These are phyloP conservation scores for Periophthalmodon schlosseri DNA, from an alignment of 2,113 vertebrate genomes.

Conservation along the genomic window DNA sequence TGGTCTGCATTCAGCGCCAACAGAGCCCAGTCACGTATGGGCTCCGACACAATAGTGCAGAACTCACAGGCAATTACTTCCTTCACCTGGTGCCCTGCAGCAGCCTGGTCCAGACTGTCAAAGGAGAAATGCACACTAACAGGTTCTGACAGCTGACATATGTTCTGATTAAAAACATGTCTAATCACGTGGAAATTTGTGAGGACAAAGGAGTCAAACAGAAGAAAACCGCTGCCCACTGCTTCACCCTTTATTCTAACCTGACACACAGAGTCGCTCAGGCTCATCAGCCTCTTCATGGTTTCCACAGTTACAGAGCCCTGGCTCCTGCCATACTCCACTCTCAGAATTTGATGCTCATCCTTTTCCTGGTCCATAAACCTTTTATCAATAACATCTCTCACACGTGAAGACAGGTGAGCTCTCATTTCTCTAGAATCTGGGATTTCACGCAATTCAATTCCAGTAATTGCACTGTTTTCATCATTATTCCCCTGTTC, in stretches of 20 bases:
- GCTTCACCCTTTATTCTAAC: constrained; percentile 20
- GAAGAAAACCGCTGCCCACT: constrained; percentile 22
- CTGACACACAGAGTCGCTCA: constrained; percentile 38
- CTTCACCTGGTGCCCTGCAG: background rate
- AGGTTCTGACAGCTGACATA: accelerated
- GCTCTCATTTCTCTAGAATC: accelerated
- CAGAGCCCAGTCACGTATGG: constrained; percentile 47
- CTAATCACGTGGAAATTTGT: constrained; percentile 46
- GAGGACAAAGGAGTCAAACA: constrained; percentile 33
- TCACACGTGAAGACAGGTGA: background rate
- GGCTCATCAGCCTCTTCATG: constrained; percentile 21
- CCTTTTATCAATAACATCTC: background rate
- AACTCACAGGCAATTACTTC: constrained; percentile 21
- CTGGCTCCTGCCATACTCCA: constrained; percentile 31
- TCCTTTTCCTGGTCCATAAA: background rate
- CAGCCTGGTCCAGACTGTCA: background rate
- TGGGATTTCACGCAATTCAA: background rate
- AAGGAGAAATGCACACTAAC: constrained; percentile 44
- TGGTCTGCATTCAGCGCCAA: constrained; percentile 6
- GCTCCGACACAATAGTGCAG: accelerated
- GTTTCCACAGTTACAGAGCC: constrained; percentile 21
- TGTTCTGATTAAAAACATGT: background rate
- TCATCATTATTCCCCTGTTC: background rate
- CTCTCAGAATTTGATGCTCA: constrained; percentile 5
- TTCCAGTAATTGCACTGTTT: background rate